phyloP scores from a whole-genome alignment of 1,140 invertebrate genomes.

The Parasteatoda tepidariorum region DNA sequence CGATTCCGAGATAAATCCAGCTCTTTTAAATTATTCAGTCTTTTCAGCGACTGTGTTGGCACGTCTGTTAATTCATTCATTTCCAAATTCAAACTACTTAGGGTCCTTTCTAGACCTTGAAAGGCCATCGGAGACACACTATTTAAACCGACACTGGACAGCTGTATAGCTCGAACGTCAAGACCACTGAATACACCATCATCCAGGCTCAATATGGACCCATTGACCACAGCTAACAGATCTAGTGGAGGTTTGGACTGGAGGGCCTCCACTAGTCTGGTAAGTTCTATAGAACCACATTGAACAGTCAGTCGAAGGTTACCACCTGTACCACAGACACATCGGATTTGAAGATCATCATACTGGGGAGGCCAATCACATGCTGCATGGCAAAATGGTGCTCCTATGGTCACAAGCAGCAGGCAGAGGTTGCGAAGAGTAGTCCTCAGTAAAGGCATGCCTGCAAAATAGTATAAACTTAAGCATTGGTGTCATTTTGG shows the following conservation, averaged over 20 bases:
- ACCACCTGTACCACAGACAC: constrained; percentile 87
- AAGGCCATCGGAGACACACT: constrained; percentile 81
- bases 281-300: constrained; percentile 88
- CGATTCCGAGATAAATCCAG: constrained; percentile 89
- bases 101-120: constrained; percentile 79
- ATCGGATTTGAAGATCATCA: constrained; percentile 82
- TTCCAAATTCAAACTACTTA: constrained; percentile 84
- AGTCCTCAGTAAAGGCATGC: not conserved
- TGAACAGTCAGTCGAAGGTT: constrained; percentile 86
- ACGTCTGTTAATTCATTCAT: constrained; percentile 83
- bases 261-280: constrained; percentile 77
- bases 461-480: constrained; percentile 22
- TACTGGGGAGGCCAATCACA: constrained; percentile 84
- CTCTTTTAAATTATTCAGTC: constrained; percentile 78
- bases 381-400: constrained; percentile 64
- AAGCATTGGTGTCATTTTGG: not conserved
- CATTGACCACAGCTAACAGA: constrained; percentile 89
- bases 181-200: constrained; percentile 79
- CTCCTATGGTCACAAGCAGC: not conserved
- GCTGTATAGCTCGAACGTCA: constrained; percentile 81
- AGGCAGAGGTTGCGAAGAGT: not conserved
- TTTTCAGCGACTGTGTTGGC: constrained; percentile 78
- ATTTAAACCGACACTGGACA: constrained; percentile 84
- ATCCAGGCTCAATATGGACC: constrained; percentile 75
- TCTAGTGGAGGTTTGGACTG: constrained; percentile 77